Evolutionary conservation across 1,140 invertebrate genomes (phyloP), one percentile per base, ranked within the genome.

Genomic region (Listronotus bonariensis): DNA sequence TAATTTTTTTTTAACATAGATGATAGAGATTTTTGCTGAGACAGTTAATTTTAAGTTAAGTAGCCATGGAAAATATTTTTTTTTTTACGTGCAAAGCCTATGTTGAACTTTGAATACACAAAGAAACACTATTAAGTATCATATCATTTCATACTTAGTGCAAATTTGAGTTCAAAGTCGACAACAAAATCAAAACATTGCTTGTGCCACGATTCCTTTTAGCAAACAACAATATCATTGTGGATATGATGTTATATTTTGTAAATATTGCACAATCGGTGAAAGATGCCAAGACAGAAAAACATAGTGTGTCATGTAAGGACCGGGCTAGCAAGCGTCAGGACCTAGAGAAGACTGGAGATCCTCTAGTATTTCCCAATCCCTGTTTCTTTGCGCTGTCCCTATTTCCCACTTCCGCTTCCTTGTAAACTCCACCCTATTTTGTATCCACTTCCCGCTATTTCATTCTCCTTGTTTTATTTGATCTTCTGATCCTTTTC

Each of bases 371-470:
- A 73, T 75, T 74, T 76, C 75, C 72, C 77, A 75, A n/a, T n/a
- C 74, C 74, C 70, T 72, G 70, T 72, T n/a, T n/a, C n/a, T 65
- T 51, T 75, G 71, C 74, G 75, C 73, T n/a, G 73, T 73, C 76
- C 76, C 76, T 73, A 72, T 79, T 79, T 79, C n/a, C n/a, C n/a
- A 79, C 75, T 79, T 78, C 75, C 76, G 77, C 76, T 78, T 71
- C 77, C n/a, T n/a, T 71, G 76, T 78, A 77, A 77, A 79, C 77
- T 79, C 75, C 77, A 79, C 77, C 77, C 76, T 72, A 78, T 79
- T 79, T 79, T 76, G 77, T 79, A 79, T 79, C 76, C 75, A 77
- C 75, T 73, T n/a, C 77, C 76, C 76, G 70, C 75, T 72, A 76
- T 77, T 77, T 77, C 76, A 75, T 76, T 78, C 75, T 76, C 74